Evolutionary conservation across 2,888 invertebrate species (phyloP).

Genomic region (Pollenia griseotomentosa): DNA sequence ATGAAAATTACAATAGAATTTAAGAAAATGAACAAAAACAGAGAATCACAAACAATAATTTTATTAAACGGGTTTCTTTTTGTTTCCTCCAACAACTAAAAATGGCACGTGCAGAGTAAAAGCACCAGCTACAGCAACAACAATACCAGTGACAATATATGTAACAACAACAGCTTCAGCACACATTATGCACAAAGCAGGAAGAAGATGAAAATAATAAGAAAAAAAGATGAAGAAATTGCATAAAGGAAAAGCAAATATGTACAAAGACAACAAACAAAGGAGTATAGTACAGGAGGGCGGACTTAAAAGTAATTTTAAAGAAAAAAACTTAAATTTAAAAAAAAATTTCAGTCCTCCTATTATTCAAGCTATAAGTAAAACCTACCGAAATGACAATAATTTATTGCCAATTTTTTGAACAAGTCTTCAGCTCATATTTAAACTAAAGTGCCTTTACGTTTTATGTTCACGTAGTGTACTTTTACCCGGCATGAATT

Average conservation of each 20-base stretch:
- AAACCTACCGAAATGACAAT: neutral
- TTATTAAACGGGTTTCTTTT: conserved; percentile 37
- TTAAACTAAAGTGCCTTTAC: no score
- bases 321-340: neutral
- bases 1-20: conserved; percentile 61
- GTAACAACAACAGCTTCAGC: conserved; percentile 3
- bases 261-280: neutral
- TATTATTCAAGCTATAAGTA: no score
- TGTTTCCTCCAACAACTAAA: conserved; percentile 45
- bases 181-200: conserved; percentile 30
- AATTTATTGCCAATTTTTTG: no score
- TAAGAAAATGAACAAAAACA: conserved; percentile 69
- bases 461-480: no score
- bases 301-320: neutral
- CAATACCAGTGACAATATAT: neutral
- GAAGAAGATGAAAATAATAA: conserved; percentile 30
- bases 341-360: neutral
- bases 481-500: no score
- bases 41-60: conserved; percentile 54
- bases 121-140: conserved; percentile 27
- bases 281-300: neutral
- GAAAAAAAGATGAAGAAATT: conserved; percentile 50
- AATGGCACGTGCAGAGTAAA: conserved; percentile 70
- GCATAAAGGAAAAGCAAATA: conserved; percentile 36
- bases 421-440: no score